Conservation (phyloP, 2,797 vertebrate species). For the Sphaeramia orbicularis region DNA sequence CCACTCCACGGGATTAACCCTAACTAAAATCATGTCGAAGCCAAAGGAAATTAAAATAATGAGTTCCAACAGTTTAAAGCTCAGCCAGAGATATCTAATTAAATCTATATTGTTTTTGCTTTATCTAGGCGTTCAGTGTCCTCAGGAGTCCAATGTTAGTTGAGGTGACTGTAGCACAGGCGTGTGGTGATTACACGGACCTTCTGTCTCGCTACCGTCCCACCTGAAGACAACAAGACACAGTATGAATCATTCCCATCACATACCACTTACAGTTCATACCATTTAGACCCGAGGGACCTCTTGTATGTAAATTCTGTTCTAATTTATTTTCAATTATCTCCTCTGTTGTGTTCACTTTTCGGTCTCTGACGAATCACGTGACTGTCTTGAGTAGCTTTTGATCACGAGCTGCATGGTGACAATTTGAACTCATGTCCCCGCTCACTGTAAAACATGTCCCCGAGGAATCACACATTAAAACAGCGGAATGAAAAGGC, state of each 20-base stretch:
- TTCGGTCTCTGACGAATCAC: conserved; percentile 31
- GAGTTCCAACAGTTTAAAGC: conserved; percentile 57
- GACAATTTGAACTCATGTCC: conserved; percentile 23
- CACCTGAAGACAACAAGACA: conserved; percentile 68
- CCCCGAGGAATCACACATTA: conserved; percentile 31
- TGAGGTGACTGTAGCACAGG: conserved; percentile 44
- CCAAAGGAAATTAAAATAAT: conserved; percentile 69
- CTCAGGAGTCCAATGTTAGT: conserved; percentile 51
- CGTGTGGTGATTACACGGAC: conserved; percentile 24
- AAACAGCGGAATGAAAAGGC: conserved; percentile 46
- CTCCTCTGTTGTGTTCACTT: conserved; percentile 17
- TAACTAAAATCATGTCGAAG: conserved; percentile 51
- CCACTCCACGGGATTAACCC: conserved; percentile 58
- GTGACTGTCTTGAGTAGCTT: conserved; percentile 18
- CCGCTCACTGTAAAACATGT: conserved; percentile 39
- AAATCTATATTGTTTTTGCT: conserved; percentile 64
- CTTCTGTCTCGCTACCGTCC: conserved; percentile 64
- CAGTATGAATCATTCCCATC: not conserved
- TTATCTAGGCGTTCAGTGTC: conserved; percentile 52
- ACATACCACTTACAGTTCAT: not conserved
- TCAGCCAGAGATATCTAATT: conserved; percentile 65
- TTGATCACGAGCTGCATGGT: conserved; percentile 34
- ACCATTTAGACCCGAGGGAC: not conserved
- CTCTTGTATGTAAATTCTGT: not conserved
- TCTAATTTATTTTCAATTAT: not conserved